Base-by-base conservation (phyloP, 2,113 vertebrate species). In the Polypterus bichir region DNA sequence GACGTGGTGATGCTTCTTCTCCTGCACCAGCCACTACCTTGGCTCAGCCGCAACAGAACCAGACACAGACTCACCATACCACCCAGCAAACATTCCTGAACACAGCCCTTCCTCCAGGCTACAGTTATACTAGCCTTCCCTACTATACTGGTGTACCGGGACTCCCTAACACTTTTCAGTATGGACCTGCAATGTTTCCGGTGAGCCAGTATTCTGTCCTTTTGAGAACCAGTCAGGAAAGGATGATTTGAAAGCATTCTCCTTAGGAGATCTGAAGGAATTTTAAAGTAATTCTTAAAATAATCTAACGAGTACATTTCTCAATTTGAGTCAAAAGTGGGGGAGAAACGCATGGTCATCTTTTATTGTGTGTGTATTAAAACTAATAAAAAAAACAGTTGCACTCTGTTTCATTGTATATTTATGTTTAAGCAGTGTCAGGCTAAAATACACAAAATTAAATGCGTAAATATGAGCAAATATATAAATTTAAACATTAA, bases 101-200 rank as follows among this genome's bases (percentile, higher is more conserved):
- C 76, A 92, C 96, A 0, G 93, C 89, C 47, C 84, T 98, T 79
- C 96, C 96, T 9, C 95, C 95, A 3, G 96, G 96, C 75, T 98
- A 98, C 88, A 98, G 94, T 81, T 98, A 98, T 75, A 97, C 96
- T 67, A 97, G 96, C 75, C 90, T 98, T 79, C 96, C 96, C 2
- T 98, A 98, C 81, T 98, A 98, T 78, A 92, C 94, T 64, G 94
- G 94, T 70, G 91, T 98, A 74, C 94, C 95, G 4, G 94, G 93
- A 70, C 88, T 98, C 70, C 91, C 94, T 74, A 97, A 90, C 80
- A 94, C 95, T 77, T 98, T 97, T 82, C 95, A 97, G 77, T 98
- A 98, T 1, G 93, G 93, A 77, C 94, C 95, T 60, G 94, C 94
- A 70, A 89, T 97, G 81, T 97, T 98, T 81, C 94, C 95, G 88